These are phyloP conservation scores for Mareca penelope DNA, from an alignment of 2,797 vertebrate genomes.

Conservation along the genomic window DNA sequence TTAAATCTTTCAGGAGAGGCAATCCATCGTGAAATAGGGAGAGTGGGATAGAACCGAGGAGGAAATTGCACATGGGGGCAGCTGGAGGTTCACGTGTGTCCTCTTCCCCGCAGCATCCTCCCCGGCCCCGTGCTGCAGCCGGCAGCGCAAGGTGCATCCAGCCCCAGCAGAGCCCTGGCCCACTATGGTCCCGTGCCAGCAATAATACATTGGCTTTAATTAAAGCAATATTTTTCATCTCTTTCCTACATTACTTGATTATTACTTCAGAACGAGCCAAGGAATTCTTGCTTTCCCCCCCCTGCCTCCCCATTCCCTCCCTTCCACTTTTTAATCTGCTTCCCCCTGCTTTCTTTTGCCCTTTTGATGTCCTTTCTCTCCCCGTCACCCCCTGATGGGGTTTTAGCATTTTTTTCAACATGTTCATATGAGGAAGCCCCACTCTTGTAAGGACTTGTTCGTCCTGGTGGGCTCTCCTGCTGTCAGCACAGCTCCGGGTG, in stretches of 20 bases:
- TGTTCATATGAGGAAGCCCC: background rate
- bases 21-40: background rate
- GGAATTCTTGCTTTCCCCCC: conserved; percentile 18
- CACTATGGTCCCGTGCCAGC: background rate
- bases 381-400: background rate
- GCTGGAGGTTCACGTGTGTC: background rate
- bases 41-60: background rate
- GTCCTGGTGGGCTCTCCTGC: background rate
- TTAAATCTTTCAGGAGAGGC: background rate
- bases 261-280: conserved; percentile 42
- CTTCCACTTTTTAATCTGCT: background rate
- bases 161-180: background rate
- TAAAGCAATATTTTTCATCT: conserved; percentile 54
- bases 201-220: conserved; percentile 50
- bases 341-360: background rate
- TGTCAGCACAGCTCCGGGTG: background rate
- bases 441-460: fast-evolving
- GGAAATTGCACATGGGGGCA: background rate
- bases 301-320: background rate
- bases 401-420: background rate
- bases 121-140: fast-evolving
- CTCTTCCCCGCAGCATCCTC: background rate
- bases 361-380: conserved; percentile 22
- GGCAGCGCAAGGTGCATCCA: background rate
- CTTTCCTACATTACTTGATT: background rate